Base-by-base conservation (phyloP, 2,888 invertebrate genomes). In the Mechanitis messenoides region DNA sequence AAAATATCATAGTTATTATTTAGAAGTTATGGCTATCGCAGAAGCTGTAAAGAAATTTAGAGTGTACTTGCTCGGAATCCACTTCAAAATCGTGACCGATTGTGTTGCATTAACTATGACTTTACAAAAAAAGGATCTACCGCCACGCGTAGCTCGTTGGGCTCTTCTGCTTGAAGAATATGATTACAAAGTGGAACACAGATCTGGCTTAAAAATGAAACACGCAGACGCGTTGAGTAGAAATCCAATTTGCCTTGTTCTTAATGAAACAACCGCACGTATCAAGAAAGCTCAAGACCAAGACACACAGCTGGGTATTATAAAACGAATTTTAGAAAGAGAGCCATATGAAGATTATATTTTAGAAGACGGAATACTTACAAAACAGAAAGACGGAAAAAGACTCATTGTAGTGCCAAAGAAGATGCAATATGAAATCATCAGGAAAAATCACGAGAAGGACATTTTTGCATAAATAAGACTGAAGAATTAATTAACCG, bases 141-240 rank as follows among this genome's bases (percentile, higher is more conserved):
- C 72, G 7, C 63, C 70, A 6, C 58, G 67, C 45, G 72, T 74
- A 4, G 71, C 72, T 33, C 61, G 72, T 0, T 73, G 72, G 73
- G 69, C 67, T 3, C 31, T 73, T 11, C 58, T 70, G 0, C 59
- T 73, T 0, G 65, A 71, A 55, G 70, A 72, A 20, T 73, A 60
- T 47, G 67, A 72, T 35, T 73, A 69, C 45, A 33, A 45, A 9
- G 68, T 73, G 20, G 72, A 72, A 59, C 72, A 74, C 55, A 45
- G 75, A 60, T 38, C 68, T 11, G 72, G 72, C 0, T 9, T 38
- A 1, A 64, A 60, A 12, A 77, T 79, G 74, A 55, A 59, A 33
- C 77, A 79, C 62, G 74, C 66, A 0, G 79, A 80, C 65, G 70
- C 73, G 0, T 46, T 73, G 1, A 73, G 73, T 35, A 55, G 73